phyloP scores from a whole-genome alignment of 2,797 vertebrate species.

The Aeoliscus strigatus region DNA sequence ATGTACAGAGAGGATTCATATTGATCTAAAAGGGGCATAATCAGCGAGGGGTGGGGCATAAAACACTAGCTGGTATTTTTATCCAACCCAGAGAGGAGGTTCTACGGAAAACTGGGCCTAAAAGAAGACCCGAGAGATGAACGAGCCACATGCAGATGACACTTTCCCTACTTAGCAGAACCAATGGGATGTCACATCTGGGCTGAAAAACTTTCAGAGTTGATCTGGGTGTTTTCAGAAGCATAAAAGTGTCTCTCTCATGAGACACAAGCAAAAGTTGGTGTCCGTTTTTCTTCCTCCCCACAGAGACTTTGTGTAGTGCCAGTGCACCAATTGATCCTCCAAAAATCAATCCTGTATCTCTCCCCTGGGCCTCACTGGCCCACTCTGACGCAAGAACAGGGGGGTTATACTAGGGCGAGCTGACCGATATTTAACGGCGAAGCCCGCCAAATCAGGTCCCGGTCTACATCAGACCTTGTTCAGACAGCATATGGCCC shows the following conservation, averaged over 20 bases:
- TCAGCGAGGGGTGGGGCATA: conserved; percentile 54
- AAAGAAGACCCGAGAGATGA: conserved; percentile 45
- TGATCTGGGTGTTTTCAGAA: conserved; percentile 31
- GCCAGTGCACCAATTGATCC: conserved; percentile 62
- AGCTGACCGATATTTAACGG: conserved; percentile 55
- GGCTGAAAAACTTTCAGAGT: conserved; percentile 23
- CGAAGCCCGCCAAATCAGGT: conserved; percentile 44
- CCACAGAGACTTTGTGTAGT: conserved; percentile 36
- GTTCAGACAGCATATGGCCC: conserved; percentile 33
- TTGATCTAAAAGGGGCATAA: conserved; percentile 68
- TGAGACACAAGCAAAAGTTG: conserved; percentile 26
- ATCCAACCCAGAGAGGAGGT: conserved; percentile 53
- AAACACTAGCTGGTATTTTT: conserved; percentile 55
- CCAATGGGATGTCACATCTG: conserved; percentile 40
- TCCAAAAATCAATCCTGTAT: conserved; percentile 62
- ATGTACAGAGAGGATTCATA: conserved; percentile 44
- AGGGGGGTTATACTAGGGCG: conserved; percentile 62
- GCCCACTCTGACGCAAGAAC: conserved; percentile 55
- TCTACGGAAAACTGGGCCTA: conserved; percentile 56
- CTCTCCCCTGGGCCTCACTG: conserved; percentile 55
- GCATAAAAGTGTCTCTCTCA: conserved; percentile 31
- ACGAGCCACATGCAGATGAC: conserved; percentile 33
- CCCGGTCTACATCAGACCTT: conserved; percentile 31
- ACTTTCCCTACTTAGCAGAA: conserved; percentile 44
- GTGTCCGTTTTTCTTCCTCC: conserved; percentile 21